Evolutionary conservation across 2,888 invertebrate species (phyloP).

Genomic region (Corythucha ciliata): DNA sequence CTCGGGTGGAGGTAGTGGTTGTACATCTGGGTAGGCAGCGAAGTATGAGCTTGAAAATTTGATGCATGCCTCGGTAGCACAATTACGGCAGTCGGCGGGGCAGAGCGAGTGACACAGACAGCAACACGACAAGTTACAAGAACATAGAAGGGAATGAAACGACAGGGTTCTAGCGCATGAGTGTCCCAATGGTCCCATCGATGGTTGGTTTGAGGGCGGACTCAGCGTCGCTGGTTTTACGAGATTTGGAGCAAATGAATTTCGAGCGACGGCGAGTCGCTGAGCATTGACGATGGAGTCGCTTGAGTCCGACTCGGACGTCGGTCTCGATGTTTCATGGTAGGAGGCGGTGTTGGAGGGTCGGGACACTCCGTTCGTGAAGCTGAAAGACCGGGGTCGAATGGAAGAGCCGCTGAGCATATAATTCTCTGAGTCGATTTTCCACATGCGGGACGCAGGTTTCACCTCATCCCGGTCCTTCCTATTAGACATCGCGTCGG

Average conservation of each 20-base stretch:
- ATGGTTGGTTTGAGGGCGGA: constrained; percentile 1
- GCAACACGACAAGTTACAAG: constrained; percentile 47
- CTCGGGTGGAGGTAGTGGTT: constrained; percentile 41
- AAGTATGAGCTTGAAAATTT: constrained; percentile 42
- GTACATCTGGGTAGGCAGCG: constrained; percentile 40
- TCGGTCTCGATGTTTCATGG: constrained; percentile 26
- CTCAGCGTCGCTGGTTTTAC: constrained; percentile 33
- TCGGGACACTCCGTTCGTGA: constrained; percentile 32
- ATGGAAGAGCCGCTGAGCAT: constrained; percentile 43
- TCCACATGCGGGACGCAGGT: constrained; percentile 41
- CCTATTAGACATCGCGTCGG: no score
- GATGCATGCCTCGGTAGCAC: constrained; percentile 53
- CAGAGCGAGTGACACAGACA: constrained; percentile 53
- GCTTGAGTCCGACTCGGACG: constrained; percentile 40
- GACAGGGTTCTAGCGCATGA: constrained; percentile 38
- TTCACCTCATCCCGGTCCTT: no score
- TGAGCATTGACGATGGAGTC: constrained; percentile 38
- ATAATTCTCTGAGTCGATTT: constrained; percentile 47
- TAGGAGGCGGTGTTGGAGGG: constrained; percentile 23
- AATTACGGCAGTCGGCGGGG: constrained; percentile 55
- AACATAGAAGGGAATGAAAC: constrained; percentile 44
- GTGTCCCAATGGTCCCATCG: constrained; percentile 17
- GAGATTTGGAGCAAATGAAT: constrained; percentile 29
- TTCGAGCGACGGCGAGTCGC: constrained; percentile 12
- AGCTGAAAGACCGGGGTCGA: constrained; percentile 36